Percentiles rank a stretch among this genome's conserved stretches.
Conservation (phyloP, 1,140 invertebrate genomes). For the Drosophila bocqueti region DNA sequence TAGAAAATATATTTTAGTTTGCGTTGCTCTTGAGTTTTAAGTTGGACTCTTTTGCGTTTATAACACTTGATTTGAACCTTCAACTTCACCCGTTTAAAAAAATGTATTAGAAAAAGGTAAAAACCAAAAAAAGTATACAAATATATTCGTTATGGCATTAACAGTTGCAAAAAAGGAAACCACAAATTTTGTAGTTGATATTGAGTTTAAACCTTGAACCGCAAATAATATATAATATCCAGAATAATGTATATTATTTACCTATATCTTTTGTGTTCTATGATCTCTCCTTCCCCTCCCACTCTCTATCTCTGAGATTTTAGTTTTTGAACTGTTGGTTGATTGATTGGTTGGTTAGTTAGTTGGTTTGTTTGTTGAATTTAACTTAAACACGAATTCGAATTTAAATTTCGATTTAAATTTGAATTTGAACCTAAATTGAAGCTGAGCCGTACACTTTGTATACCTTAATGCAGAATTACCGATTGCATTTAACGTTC, state of each 20-base stretch:
- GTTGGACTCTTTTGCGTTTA: conserved; percentile 56
- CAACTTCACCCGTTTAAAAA: conserved; percentile 50
- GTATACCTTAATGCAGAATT: conserved; percentile 41
- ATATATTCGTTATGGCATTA: conserved; percentile 53
- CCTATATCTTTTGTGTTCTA: conserved; percentile 37
- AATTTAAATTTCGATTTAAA: conserved; percentile 8
- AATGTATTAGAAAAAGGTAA: conserved; percentile 11
- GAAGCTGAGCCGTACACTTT: conserved; percentile 40
- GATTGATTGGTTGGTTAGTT: conserved; percentile 43
- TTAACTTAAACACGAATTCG: conserved; percentile 25
- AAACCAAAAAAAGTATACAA: conserved; percentile 47
- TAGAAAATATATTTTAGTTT: conserved; percentile 48
- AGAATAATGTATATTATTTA: conserved; percentile 58
- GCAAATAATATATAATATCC: conserved; percentile 52
- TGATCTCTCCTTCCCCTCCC: conserved; percentile 14
- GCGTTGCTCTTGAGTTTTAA: conserved; percentile 56
- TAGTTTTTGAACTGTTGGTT: conserved; percentile 60
- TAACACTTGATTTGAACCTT: conserved; percentile 54
- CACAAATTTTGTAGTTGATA: conserved; percentile 61
- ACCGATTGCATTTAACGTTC: conserved; percentile 23
- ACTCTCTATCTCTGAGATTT: conserved; percentile 40
- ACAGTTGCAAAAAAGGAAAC: conserved; percentile 50
- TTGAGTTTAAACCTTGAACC: conserved; percentile 44
- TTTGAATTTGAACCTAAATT: conserved; percentile 27
- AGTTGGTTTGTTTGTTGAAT: conserved; percentile 46